These are phyloP conservation scores for Isurus oxyrinchus DNA, from an alignment of 2,113 vertebrate species.

Conservation along the genomic window DNA sequence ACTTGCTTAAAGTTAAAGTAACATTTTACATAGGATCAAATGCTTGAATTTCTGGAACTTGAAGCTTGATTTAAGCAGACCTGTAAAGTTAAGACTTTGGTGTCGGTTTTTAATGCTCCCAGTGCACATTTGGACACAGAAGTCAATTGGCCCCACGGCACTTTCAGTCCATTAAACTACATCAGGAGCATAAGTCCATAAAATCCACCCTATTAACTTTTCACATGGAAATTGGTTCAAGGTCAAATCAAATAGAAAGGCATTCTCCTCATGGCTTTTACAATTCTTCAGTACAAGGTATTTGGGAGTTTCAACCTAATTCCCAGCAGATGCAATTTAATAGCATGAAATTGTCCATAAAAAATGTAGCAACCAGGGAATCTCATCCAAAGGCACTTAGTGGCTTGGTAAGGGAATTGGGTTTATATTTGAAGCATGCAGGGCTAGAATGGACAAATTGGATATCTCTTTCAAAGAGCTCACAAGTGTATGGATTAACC, in stretches of 20 bases:
- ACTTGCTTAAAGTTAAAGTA: not conserved
- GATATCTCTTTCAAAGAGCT: not conserved
- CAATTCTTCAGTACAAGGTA: not conserved
- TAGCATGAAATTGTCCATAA: not conserved
- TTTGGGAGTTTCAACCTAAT: not conserved
- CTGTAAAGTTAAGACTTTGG: not conserved
- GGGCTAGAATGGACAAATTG: not conserved
- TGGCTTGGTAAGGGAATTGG: not conserved
- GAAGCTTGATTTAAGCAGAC: not conserved
- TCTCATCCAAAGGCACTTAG: not conserved
- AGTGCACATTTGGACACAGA: not conserved
- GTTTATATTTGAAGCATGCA: not conserved
- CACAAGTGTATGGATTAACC: not conserved
- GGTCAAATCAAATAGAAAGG: not conserved
- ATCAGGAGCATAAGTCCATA: not conserved
- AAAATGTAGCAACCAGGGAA: not conserved
- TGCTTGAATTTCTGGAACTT: not conserved
- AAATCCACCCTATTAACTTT: not conserved
- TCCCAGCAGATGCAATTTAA: not conserved
- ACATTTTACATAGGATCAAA: not conserved
- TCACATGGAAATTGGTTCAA: not conserved
- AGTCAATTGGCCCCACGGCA: not conserved
- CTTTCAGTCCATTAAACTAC: not conserved
- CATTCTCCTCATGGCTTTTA: not conserved
- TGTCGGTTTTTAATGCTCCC: not conserved